These are phyloP conservation scores for Ischnus inquisitorius DNA, from an alignment of 2,888 invertebrate genomes.

Conservation along the genomic window DNA sequence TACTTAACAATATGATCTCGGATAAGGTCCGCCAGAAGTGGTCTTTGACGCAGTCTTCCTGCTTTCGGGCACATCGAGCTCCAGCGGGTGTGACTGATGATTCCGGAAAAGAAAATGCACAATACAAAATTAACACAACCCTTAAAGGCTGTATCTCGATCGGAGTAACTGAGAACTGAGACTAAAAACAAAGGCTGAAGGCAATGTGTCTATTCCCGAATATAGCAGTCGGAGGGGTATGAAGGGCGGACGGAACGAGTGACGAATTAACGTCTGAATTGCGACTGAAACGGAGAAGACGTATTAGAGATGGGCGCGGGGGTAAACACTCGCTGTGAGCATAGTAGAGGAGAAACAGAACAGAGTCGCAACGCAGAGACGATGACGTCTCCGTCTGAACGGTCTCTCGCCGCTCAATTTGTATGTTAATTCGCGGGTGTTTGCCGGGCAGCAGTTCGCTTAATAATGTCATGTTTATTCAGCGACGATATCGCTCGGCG, in stretches of 20 bases:
- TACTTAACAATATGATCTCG: too few relatives aligned
- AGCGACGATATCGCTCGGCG: conserved; percentile 83
- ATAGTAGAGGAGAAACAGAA: conserved; percentile 40
- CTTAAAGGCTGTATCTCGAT: too few relatives aligned
- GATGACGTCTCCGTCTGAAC: conserved; percentile 70
- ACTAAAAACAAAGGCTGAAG: too few relatives aligned
- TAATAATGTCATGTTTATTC: conserved; percentile 86
- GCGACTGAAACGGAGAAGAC: conserved; percentile 35
- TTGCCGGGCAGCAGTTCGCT: conserved; percentile 84
- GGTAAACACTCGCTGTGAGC: conserved; percentile 57
- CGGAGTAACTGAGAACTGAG: too few relatives aligned
- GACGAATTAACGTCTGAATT: conserved; percentile 39
- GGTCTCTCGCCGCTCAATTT: conserved; percentile 83
- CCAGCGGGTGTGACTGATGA: too few relatives aligned
- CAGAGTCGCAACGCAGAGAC: conserved; percentile 44
- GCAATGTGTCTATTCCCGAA: too few relatives aligned
- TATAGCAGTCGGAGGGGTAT: not conserved
- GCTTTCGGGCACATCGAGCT: too few relatives aligned
- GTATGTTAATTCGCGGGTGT: conserved; percentile 85
- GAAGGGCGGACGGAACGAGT: conserved; percentile 17
- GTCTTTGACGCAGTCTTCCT: too few relatives aligned
- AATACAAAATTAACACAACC: too few relatives aligned
- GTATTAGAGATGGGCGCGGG: conserved; percentile 43
- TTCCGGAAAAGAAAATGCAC: too few relatives aligned
- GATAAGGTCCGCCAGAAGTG: too few relatives aligned